Conservation (phyloP, 2,113 vertebrate species). For the Sprattus sprattus region DNA sequence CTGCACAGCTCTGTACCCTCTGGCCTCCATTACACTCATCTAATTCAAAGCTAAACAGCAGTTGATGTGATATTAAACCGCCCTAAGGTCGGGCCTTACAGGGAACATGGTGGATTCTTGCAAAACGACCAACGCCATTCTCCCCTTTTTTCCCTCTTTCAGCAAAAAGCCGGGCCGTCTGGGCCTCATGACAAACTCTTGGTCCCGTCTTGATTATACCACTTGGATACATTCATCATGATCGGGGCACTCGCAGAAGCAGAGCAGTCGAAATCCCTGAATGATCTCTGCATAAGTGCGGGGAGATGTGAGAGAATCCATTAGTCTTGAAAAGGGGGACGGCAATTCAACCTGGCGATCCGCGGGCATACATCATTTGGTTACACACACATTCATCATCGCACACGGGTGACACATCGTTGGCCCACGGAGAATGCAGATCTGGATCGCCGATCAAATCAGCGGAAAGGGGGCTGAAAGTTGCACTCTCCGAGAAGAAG, state of each 20-base stretch:
- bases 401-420: constrained; percentile 65
- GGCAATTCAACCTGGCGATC: constrained; percentile 77
- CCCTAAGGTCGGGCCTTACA: not conserved
- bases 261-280: constrained; percentile 53
- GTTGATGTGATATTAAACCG: not conserved
- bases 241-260: constrained; percentile 49
- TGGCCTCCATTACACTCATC: not conserved
- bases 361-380: constrained; percentile 79
- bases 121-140: not conserved
- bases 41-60: not conserved
- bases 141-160: not conserved
- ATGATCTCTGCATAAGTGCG: constrained; percentile 70
- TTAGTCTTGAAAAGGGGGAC: constrained; percentile 78
- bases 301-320: constrained; percentile 71
- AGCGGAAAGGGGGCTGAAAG: constrained; percentile 65
- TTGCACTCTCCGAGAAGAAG: constrained; percentile 57
- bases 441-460: constrained; percentile 77
- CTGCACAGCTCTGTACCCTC: too few relatives aligned
- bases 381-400: constrained; percentile 83
- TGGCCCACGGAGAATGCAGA: constrained; percentile 63
- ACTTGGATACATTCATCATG: constrained; percentile 53
- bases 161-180: constrained; percentile 36
- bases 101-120: not conserved
- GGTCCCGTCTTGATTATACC: constrained; percentile 29
- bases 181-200: constrained; percentile 53